A percentile compares a stretch with the other conserved stretches of the same genome.
Evolutionary conservation across 2,797 vertebrate genomes (phyloP).

Genomic region (Rachycentron canadum): DNA sequence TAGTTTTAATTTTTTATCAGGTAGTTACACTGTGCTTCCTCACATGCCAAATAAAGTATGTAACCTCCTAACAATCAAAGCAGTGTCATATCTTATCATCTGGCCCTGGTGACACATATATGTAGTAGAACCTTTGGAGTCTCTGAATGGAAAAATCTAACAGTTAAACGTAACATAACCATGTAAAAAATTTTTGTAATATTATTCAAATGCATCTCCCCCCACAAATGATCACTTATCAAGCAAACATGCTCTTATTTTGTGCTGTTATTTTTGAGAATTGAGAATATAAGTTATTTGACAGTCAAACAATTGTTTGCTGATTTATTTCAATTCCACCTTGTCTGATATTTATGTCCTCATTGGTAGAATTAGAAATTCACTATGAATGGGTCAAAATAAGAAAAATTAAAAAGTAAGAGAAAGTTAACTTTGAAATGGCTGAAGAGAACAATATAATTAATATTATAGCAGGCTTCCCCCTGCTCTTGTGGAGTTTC

Average conservation of each 20-base stretch:
- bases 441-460: conserved; percentile 76
- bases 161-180: conserved; percentile 7
- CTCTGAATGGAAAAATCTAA: not conserved
- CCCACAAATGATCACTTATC: conserved; percentile 2
- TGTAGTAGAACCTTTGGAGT: not conserved
- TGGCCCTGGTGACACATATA: not conserved
- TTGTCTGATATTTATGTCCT: conserved; percentile 42
- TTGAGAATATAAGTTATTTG: not conserved
- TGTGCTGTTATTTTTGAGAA: not conserved
- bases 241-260: conserved; percentile 12
- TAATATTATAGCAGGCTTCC: conserved; percentile 75
- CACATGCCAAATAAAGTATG: conserved; percentile 13
- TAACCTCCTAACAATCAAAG: not conserved
- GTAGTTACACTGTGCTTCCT: not conserved
- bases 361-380: conserved; percentile 74
- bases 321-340: not conserved
- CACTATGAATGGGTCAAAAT: conserved; percentile 55
- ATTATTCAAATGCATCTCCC: not conserved
- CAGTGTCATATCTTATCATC: not conserved
- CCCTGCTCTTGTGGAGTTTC: conserved; percentile 73
- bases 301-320: not conserved
- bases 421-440: conserved; percentile 81
- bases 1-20: conserved; percentile 4
- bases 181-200: not conserved
- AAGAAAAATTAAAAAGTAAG: too few species aligned